Conservation (phyloP, 1,140 invertebrate species). For the Heliconius hermathena region DNA sequence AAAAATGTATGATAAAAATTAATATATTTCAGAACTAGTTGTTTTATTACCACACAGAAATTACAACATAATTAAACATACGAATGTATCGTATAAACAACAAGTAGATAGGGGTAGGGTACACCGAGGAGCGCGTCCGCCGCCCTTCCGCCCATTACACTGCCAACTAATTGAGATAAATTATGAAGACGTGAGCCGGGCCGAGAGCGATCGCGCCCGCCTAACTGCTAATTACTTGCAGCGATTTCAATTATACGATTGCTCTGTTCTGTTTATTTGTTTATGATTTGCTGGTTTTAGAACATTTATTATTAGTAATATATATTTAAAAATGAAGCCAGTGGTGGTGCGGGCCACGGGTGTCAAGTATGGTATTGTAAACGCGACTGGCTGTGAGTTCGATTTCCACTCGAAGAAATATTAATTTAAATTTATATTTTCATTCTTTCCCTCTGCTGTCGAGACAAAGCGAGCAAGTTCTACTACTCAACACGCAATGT, state of each 20-base stretch:
- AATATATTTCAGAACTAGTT: conserved; percentile 19
- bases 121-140: conserved; percentile 41
- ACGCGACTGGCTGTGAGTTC: too few relatives aligned
- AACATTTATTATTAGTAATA: neutral
- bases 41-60: neutral
- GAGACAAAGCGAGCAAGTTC: too few relatives aligned
- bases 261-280: conserved; percentile 40
- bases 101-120: conserved; percentile 3
- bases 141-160: conserved; percentile 72
- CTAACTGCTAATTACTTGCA: conserved; percentile 73
- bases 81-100: conserved; percentile 14
- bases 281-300: neutral
- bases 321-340: too few relatives aligned
- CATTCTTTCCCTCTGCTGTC: too few relatives aligned
- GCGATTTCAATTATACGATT: conserved; percentile 69
- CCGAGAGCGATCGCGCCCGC: conserved; percentile 62
- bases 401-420: too few relatives aligned
- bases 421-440: too few relatives aligned
- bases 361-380: too few relatives aligned
- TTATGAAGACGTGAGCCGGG: conserved; percentile 72
- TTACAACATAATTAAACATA: conserved; percentile 6
- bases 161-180: conserved; percentile 77
- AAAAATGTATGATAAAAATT: neutral
- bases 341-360: too few relatives aligned
- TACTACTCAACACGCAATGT: too few relatives aligned